Base-by-base conservation (phyloP, 2,113 vertebrate genomes). In the Malurus melanocephalus region DNA sequence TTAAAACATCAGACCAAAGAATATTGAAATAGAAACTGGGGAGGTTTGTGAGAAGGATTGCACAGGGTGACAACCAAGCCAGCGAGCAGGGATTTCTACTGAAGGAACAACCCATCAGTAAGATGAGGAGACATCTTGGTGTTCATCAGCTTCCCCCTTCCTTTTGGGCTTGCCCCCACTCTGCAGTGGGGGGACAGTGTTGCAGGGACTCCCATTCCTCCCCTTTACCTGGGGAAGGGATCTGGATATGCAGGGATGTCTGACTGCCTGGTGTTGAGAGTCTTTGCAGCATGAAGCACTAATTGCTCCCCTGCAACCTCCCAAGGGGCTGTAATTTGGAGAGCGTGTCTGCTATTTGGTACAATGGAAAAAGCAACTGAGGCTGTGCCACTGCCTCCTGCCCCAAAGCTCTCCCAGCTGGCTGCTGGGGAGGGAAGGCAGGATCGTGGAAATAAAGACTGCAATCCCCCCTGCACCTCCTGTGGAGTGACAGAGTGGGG, bases 401-500 rank as follows among this genome's bases (percentile, higher is more conserved):
- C 21, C 5, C 3, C 33, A 28, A 35, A 27, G 8, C 28, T 57
- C 9, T 9, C 4, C 60, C 69, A 24, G 10, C 56, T 46, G 56
- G 53, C 51, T 79, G 75, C 71, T 49, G 62, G 52, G 57, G 7
- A 60, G 30, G 53, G 62, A 72, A 64, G 49, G 23, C 20, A 60
- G 42, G 35, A 23, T 13, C 4, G 4, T 6, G 30, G 35, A 65
- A 83, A 43, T 21, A 20, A 21, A 53, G 11, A 3, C n/a, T 40
- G 59, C 48, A 57, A 10, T 32, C 28, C 24, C 52, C 76, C 26
- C 19, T 0, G 1, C 10, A 6, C 46, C 69, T 71, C 45, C 22
- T 13, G 1, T 9, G 55, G 38, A 3, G 43, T 7, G 52, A 18
- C 17, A 15, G 33, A 9, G 28, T 0, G 0, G 32, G n/a, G 42